Base-by-base conservation (phyloP, 35 echinoderm and acorn worm genomes). In the Apostichopus japonicus region DNA sequence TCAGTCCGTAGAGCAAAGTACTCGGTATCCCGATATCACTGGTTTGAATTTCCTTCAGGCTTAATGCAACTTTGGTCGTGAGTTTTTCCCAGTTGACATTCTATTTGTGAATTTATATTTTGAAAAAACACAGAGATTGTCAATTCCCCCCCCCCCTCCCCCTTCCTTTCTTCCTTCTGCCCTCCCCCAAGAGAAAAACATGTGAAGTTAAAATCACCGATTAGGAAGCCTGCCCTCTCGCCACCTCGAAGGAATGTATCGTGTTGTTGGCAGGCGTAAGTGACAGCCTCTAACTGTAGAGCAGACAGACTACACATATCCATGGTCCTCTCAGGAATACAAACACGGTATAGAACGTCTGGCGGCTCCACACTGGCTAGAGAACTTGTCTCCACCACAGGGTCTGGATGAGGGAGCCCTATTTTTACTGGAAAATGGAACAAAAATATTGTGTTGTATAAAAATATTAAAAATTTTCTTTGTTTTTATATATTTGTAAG, bases 251-350 rank as follows among this genome's bases (percentile, higher is more conserved):
- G 95, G 80, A 95, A 86, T 63, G 95, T 95, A 79, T 99, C 97
- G 80, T 99, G 97, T 86, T 99, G 97, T 71, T 99, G 97, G 78
- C 97, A 99, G 16, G 97, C 97, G 78, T 99, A 99, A 0, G 95
- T 99, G 33, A 99, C 91, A n/a, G 97, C 95, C 83, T 99, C 97
- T 19, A 99, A 71, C 90, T 99, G 97, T 72, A 99, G 65, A 23
- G 96, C 96, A 1, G 96, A 97, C 6, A 99, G 65, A 75, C 95
- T 84, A 15, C 95, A 92, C 61, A 94, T 92, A 77, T 99, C 97
- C 54, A 99, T 96, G 23, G 79, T 91, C 24, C 84, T 94, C 77
- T 99, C 97, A 23, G 97, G 95, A 67, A 99, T 99, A 87, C 91
- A 88, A 16, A 99, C 80, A 6, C 89, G 71, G 56, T 99, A 99